Conservation (phyloP, 2,113 vertebrate species). For the Alaudala cheleensis region DNA sequence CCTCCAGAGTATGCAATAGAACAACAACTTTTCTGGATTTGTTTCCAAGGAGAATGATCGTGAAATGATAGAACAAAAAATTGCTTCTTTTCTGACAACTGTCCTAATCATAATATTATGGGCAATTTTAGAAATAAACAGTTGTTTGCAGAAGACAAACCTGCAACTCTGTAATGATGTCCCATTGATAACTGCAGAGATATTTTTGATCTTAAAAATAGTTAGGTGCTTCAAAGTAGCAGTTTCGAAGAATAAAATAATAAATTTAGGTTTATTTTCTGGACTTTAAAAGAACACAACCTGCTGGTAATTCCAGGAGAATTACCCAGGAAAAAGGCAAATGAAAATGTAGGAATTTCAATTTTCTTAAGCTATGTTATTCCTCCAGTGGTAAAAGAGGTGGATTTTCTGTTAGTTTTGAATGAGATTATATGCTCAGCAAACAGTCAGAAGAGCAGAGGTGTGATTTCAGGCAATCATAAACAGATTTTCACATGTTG, state of each 20-base stretch:
- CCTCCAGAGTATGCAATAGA: accelerated
- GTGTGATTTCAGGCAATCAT: conserved; percentile 60
- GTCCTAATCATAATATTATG: background rate
- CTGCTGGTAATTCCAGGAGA: background rate
- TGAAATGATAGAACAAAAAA: background rate
- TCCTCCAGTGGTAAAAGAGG: background rate
- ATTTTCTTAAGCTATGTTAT: background rate
- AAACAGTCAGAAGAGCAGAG: conserved; percentile 13
- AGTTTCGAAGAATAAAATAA: background rate
- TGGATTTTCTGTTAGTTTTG: conserved; percentile 3
- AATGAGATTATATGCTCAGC: background rate
- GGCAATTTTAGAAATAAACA: background rate
- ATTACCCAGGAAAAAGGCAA: background rate
- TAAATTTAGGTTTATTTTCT: background rate
- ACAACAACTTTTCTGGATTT: background rate
- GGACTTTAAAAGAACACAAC: background rate
- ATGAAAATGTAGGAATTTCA: background rate
- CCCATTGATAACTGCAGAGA: background rate
- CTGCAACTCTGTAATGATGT: background rate
- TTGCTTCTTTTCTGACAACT: background rate
- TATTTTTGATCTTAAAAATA: background rate
- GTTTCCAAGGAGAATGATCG: background rate
- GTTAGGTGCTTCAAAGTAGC: background rate
- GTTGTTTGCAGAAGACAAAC: background rate
- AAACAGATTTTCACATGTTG: conserved; percentile 30